Base-by-base conservation (phyloP, 2,797 vertebrate species). In the Sciurus carolinensis region DNA sequence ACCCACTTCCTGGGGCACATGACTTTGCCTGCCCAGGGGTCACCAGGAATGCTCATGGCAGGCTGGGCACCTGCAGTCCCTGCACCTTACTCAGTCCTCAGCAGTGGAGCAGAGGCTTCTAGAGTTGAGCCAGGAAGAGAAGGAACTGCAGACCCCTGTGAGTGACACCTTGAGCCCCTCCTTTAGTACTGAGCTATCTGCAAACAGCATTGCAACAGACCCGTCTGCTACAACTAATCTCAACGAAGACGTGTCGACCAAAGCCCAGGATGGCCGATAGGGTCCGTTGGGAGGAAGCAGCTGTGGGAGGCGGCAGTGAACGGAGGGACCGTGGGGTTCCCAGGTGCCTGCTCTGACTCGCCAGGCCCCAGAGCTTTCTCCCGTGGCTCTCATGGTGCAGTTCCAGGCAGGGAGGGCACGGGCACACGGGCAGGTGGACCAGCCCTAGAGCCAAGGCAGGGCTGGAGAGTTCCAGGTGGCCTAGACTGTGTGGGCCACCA, bases 391-490 rank as follows among this genome's bases (percentile, higher is more conserved):
- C 4, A 0, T 1, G 18, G 33, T 47, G n/a, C 15, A 20, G 50
- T 59, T 62, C 59, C n/a, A 57, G 11, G 14, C 12, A 64, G 28
- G 69, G 33, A 64, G 28, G 77, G 33, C 33, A 28, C 3, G 4
- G 13, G 8, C 11, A n/a, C 1, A 0, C 44, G 24, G 22, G 20
- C 17, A 44, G 9, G 13, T 33, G 24, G 30, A 20, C 33, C 33
- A 7, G 42, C 18, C 14, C 72, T 26, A 50, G 28, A 30, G 26
- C 5, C 2, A 79, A 36, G n/a, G 72, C 28, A 85, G 42, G 17
- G 3, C 42, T 57, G 44, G 44, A 3, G 26, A 66, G 67, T 33
- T 50, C 66, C 7, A 18, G 30, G 33, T 5, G 67, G 30, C 20
- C 52, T 62, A 26, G 30, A 22, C 30, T 0, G 0, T 47, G 39